phyloP scores from a whole-genome alignment of 1,140 invertebrate genomes.

The Ips typographus region DNA sequence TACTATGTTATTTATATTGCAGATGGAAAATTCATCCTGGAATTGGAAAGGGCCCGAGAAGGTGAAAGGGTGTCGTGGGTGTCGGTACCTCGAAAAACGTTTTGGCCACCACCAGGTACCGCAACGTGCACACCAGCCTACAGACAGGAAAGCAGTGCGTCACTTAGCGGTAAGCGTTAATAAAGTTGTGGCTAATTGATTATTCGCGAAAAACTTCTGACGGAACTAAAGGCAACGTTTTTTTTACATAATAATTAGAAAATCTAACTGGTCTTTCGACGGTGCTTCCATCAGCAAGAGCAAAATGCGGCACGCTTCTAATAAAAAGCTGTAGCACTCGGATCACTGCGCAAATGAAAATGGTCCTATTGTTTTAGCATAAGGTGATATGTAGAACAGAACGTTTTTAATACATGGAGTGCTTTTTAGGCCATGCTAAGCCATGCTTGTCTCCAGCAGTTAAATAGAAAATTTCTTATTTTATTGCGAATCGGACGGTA shows the following conservation, averaged over 20 bases:
- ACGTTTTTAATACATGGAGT: conserved; percentile 30
- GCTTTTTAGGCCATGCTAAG: conserved; percentile 27
- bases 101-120: conserved; percentile 73
- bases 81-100: conserved; percentile 81
- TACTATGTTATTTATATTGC: conserved; percentile 9
- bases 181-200: conserved; percentile 1
- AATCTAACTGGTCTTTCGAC: background rate
- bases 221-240: background rate
- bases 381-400: conserved; percentile 28
- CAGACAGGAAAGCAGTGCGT: conserved; percentile 64
- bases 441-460: conserved; percentile 30
- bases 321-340: conserved; percentile 12
- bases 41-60: conserved; percentile 77
- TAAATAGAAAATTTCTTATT: conserved; percentile 17
- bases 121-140: conserved; percentile 63
- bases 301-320: conserved; percentile 1
- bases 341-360: conserved; percentile 8
- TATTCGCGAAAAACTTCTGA: too few species aligned
- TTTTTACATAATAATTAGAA: conserved; percentile 19
- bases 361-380: conserved; percentile 21
- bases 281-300: too few species aligned
- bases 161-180: conserved; percentile 59
- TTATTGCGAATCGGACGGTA: conserved; percentile 3
- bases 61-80: conserved; percentile 82
- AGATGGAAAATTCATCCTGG: conserved; percentile 88